Percentiles rank a stretch among this genome's conserved stretches.
Evolutionary conservation across 2,888 invertebrate species (phyloP).

Genomic region (Pecten maximus): DNA sequence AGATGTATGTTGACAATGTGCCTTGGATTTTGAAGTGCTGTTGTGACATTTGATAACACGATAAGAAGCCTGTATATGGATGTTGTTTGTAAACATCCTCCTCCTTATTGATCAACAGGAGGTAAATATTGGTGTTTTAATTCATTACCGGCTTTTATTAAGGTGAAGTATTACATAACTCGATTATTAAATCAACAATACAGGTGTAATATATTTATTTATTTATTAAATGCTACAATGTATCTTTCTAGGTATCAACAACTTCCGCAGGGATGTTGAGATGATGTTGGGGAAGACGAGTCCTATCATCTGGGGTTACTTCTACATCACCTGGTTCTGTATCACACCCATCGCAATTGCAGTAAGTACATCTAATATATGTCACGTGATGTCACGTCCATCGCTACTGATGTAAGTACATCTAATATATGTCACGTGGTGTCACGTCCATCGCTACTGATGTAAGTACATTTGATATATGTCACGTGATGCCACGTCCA

Average conservation of each 20-base stretch:
- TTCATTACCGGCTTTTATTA: too few species aligned
- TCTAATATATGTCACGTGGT: background rate
- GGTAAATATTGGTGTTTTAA: too few species aligned
- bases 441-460: conserved; percentile 67
- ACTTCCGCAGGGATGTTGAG: conserved; percentile 70
- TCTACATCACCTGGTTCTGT: conserved; percentile 67
- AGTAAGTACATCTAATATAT: conserved; percentile 60
- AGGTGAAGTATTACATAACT: too few species aligned
- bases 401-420: conserved; percentile 69
- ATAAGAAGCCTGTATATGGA: too few species aligned
- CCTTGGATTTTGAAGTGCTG: too few species aligned
- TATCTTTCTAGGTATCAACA: conserved; percentile 63
- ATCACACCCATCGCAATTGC: conserved; percentile 71
- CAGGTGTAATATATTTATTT: too few species aligned
- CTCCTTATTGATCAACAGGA: too few species aligned
- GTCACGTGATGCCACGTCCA: conserved; percentile 58
- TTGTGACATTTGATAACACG: too few species aligned
- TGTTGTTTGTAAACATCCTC: too few species aligned
- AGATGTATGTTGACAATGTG: too few species aligned
- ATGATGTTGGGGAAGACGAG: conserved; percentile 73
- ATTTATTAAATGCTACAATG: too few species aligned
- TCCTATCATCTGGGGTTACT: conserved; percentile 71
- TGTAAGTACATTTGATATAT: conserved; percentile 60
- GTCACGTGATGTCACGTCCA: conserved; percentile 58
- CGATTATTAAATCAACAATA: too few species aligned